Conservation (phyloP, 1,140 invertebrate species). For the Stenopsyche tienmushanensis region DNA sequence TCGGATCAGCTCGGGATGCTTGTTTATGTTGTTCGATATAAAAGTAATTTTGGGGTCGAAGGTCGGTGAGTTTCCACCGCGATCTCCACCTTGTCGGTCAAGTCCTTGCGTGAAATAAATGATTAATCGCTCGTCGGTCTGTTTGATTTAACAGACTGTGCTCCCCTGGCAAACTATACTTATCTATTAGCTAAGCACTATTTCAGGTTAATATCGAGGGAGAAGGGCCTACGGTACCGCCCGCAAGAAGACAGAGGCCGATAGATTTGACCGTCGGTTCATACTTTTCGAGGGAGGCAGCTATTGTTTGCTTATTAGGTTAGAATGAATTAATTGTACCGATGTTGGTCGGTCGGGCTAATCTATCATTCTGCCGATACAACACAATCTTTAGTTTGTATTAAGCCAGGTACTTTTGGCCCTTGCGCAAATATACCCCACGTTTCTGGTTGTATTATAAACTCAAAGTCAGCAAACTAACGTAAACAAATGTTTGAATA, state of each 20-base stretch:
- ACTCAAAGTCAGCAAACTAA: slow-evolving; percentile 15
- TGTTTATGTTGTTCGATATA: too few relatives aligned
- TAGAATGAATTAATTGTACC: slow-evolving; percentile 40
- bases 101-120: slow-evolving; percentile 41
- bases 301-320: slow-evolving; percentile 36
- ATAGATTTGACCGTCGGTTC: slow-evolving; percentile 12
- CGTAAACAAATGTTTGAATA: slow-evolving; percentile 22
- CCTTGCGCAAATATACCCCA: not conserved
- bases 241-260: not conserved
- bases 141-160: slow-evolving; percentile 41
- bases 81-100: not conserved
- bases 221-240: too few relatives aligned
- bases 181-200: slow-evolving; percentile 6
- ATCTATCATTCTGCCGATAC: slow-evolving; percentile 42
- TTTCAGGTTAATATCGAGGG: not conserved
- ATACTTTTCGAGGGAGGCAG: slow-evolving; percentile 7
- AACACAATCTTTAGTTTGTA: slow-evolving; percentile 41
- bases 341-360: slow-evolving; percentile 25
- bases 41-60: too few relatives aligned
- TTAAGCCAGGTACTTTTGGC: slow-evolving; percentile 22
- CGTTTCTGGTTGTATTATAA: slow-evolving; percentile 1
- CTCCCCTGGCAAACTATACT: slow-evolving; percentile 9
- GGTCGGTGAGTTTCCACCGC: not conserved
- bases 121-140: slow-evolving; percentile 39
- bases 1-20: too few relatives aligned